phyloP scores from a whole-genome alignment of 1,140 invertebrate genomes.

The Hermatobates lingyangjiaoensis region DNA sequence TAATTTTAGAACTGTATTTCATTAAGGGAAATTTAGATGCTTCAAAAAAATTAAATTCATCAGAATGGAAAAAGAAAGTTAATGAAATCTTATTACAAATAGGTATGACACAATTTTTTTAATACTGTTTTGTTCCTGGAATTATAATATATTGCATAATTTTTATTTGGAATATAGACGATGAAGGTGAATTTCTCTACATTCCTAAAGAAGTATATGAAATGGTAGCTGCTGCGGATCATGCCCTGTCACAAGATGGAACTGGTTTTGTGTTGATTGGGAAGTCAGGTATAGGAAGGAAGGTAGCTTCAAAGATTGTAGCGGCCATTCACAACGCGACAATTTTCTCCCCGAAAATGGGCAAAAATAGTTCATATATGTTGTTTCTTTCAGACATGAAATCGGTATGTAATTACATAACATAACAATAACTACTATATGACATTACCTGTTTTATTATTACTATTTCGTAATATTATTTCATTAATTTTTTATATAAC shows the following conservation, averaged over 20 bases:
- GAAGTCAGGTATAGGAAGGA: conserved; percentile 53
- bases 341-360: conserved; percentile 39
- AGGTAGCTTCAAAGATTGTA: conserved; percentile 50
- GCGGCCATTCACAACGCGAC: conserved; percentile 48
- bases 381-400: conserved; percentile 39
- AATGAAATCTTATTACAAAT: neutral
- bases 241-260: conserved; percentile 35
- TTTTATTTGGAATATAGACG: conserved; percentile 30
- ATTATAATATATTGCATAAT: too few relatives aligned
- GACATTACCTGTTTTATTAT: too few relatives aligned
- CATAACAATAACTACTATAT: too few relatives aligned
- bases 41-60: too few relatives aligned
- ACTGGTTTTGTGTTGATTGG: conserved; percentile 56
- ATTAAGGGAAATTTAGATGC: too few relatives aligned
- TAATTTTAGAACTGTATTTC: too few relatives aligned
- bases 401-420: conserved; percentile 13
- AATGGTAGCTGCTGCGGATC: conserved; percentile 30
- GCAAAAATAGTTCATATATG: conserved; percentile 33
- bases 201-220: conserved; percentile 16
- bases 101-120: neutral
- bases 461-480: too few relatives aligned
- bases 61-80: too few relatives aligned
- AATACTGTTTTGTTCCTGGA: conserved; percentile 5
- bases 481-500: too few relatives aligned
- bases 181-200: too few relatives aligned